A percentile compares a stretch with the other conserved stretches of the same genome.
These are phyloP conservation scores for Embidobia sp. DNA, from an alignment of 2,888 invertebrate species.

Conservation along the genomic window DNA sequence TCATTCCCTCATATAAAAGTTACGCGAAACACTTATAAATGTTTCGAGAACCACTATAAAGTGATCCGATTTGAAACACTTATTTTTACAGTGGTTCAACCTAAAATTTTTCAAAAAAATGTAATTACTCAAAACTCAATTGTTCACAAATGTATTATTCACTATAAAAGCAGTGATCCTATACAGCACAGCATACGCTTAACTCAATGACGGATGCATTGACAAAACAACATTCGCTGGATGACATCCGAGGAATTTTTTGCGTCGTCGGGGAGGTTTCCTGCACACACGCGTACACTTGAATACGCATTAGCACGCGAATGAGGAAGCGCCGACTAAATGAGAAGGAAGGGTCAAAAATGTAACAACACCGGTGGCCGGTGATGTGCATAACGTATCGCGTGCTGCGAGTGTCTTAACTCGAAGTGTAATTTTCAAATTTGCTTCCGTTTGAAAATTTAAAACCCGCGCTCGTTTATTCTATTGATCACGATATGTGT, in stretches of 20 bases:
- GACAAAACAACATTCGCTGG: constrained; percentile 33
- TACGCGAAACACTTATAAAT: too few species aligned
- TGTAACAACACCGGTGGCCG: constrained; percentile 70
- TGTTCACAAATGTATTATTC: too few species aligned
- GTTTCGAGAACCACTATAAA: too few species aligned
- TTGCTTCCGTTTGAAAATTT: neutral
- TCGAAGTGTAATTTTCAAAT: constrained; percentile 37
- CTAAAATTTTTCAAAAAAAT: too few species aligned
- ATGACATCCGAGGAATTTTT: constrained; percentile 27
- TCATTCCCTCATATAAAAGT: too few species aligned
- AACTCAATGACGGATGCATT: constrained; percentile 42
- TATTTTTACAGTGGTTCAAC: too few species aligned
- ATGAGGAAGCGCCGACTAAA: constrained; percentile 45
- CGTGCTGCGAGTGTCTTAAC: constrained; percentile 58
- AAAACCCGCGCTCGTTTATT: too few species aligned
- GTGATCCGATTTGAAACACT: too few species aligned
- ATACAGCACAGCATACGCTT: too few species aligned
- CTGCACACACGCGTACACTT: constrained; percentile 24
- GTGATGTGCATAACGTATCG: constrained; percentile 46
- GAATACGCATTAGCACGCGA: constrained; percentile 45
- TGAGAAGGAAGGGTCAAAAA: constrained; percentile 53
- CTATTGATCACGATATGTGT: too few species aligned
- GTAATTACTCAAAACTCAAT: too few species aligned
- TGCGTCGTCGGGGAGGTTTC: constrained; percentile 14
- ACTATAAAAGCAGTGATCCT: too few species aligned